A percentile compares a stretch with the other conserved stretches of the same genome.
Evolutionary conservation across 2,113 vertebrate genomes (phyloP).

Genomic region (Anseranas semipalmata): DNA sequence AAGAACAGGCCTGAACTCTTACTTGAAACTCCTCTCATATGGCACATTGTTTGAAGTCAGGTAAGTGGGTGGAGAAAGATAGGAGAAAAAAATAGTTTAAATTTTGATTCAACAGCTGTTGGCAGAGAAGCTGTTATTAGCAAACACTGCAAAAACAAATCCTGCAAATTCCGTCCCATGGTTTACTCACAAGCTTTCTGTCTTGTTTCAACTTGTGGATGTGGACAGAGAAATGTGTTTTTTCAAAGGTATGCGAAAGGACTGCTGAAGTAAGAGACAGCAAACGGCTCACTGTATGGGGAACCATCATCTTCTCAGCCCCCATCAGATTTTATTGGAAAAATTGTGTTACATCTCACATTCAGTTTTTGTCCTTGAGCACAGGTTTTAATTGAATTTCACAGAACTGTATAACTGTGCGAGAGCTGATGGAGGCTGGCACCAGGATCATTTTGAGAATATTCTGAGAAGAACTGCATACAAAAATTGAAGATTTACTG

Average conservation of each 20-base stretch:
- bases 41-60: background rate
- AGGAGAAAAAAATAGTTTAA: background rate
- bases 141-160: background rate
- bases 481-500: background rate
- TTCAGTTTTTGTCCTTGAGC: background rate
- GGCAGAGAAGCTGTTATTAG: background rate
- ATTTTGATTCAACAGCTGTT: background rate
- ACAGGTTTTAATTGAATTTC: background rate
- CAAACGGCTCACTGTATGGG: background rate
- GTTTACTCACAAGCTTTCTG: background rate
- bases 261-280: background rate
- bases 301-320: background rate
- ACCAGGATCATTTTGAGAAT: background rate
- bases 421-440: background rate
- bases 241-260: background rate
- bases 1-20: constrained; percentile 44
- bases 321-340: background rate
- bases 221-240: background rate
- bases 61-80: constrained; percentile 35
- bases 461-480: background rate
- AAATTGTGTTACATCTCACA: background rate
- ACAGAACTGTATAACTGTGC: rapidly evolving
- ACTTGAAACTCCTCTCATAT: background rate
- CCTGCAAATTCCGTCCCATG: background rate
- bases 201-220: background rate